Conservation (phyloP, 1,140 invertebrate genomes). For the Tachypleus tridentatus region DNA sequence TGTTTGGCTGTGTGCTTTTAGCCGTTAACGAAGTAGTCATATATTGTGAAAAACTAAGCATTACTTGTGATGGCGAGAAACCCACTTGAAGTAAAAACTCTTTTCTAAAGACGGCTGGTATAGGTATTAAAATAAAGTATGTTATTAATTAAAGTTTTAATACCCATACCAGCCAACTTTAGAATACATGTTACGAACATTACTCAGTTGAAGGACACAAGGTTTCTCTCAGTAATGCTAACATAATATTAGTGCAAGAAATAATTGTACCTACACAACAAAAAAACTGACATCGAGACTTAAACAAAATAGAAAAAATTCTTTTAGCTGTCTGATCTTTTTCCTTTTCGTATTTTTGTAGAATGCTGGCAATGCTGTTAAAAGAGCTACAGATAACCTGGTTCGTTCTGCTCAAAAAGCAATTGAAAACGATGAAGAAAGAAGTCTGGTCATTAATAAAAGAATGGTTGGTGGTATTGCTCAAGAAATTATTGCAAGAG, state of each 20-base stretch:
- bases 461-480: slow-evolving; percentile 60
- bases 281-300: not conserved
- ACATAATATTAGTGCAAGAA: not conserved
- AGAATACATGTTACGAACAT: no score
- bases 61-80: no score
- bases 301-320: not conserved
- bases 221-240: no score
- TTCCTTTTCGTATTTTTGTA: slow-evolving; percentile 33
- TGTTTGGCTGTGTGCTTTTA: no score
- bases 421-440: slow-evolving; percentile 70
- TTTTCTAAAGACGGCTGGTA: no score
- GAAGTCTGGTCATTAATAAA: slow-evolving; percentile 73
- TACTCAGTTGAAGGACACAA: no score
- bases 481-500: slow-evolving; percentile 73
- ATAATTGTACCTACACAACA: slow-evolving; percentile 5
- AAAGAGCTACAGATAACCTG: slow-evolving; percentile 92
- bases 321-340: slow-evolving; percentile 2
- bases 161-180: no score
- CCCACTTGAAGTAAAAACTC: no score
- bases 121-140: no score
- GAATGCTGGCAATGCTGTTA: slow-evolving; percentile 91
- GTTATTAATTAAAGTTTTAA: no score
- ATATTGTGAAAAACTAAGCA: no score
- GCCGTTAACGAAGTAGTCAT: no score
- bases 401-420: slow-evolving; percentile 88